These are phyloP conservation scores for Rutpela maculata DNA, from an alignment of 2,888 invertebrate genomes.

Conservation along the genomic window DNA sequence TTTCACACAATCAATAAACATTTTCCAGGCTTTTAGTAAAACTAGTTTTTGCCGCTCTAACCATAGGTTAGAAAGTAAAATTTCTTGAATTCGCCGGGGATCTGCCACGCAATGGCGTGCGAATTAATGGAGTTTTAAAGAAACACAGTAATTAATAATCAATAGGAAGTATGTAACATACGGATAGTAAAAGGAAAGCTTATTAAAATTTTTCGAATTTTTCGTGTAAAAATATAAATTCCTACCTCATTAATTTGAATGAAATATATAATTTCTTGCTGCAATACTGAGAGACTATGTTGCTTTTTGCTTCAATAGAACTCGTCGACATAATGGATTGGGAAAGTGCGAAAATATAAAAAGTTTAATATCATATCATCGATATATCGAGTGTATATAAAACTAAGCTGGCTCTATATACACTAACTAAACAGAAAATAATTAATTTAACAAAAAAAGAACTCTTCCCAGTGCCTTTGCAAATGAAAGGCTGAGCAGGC, in stretches of 20 bases:
- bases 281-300: too few species aligned
- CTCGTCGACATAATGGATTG: not conserved
- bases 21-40: slow-evolving; percentile 1
- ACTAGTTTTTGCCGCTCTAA: not conserved
- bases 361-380: too few species aligned
- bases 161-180: not conserved
- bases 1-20: not conserved
- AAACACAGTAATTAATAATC: not conserved
- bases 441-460: too few species aligned
- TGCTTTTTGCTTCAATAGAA: not conserved
- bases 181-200: not conserved
- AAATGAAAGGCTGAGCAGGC: too few species aligned
- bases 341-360: too few species aligned
- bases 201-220: not conserved
- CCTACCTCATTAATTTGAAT: not conserved
- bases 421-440: too few species aligned
- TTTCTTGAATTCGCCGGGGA: not conserved
- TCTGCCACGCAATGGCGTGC: slow-evolving; percentile 3
- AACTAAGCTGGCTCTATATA: too few species aligned
- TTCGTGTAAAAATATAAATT: not conserved
- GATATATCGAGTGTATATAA: too few species aligned
- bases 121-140: not conserved
- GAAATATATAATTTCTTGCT: not conserved
- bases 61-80: not conserved
- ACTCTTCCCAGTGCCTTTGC: too few species aligned